Base-by-base conservation (phyloP, 2,888 invertebrate genomes). In the Cloeon dipterum region DNA sequence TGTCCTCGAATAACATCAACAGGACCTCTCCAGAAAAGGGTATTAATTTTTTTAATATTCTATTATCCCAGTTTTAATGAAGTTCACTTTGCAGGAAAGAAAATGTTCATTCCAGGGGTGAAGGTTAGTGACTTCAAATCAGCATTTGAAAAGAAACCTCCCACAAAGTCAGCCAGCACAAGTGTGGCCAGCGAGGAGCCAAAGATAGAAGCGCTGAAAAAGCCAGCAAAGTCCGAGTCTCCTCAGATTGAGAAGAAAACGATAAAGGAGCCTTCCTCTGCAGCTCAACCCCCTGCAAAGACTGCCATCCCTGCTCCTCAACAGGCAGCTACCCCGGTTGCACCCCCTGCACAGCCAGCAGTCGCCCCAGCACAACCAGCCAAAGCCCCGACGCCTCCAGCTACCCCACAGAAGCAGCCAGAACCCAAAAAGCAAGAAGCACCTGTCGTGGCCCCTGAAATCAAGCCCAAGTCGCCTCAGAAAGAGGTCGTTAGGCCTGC, bases 51-150 rank as follows among this genome's bases (percentile, higher is more conserved):
- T n/a, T n/a, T n/a, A n/a, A n/a, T n/a, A n/a, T n/a, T n/a, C n/a
- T n/a, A n/a, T n/a, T n/a, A n/a, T n/a, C n/a, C n/a, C n/a, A n/a
- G n/a, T n/a, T n/a, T n/a, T n/a, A n/a, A n/a, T n/a, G n/a, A n/a
- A n/a, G n/a, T n/a, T n/a, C n/a, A n/a, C n/a, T n/a, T n/a, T n/a
- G n/a, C n/a, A n/a, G n/a, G n/a, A 23, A 82, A 79, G 56, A 85
- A 82, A 55, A 63, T 82, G 36, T 70, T 78, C 44, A 75, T 83
- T 50, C 77, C 82, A 20, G 66, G 67, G 21, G 79, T 82, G 13
- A 83, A 77, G 52, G 83, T 86, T 2, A 81, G 78, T 37, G 83
- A 77, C 50, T 83, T 78, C 46, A 85, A 83, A 47, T 76, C 77
- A 47, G 82, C 79, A 47, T 86, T 82, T 50, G 83, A 86, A 54